Conservation (phyloP, 2,113 vertebrate genomes). For the Nothoprocta perdicaria region DNA sequence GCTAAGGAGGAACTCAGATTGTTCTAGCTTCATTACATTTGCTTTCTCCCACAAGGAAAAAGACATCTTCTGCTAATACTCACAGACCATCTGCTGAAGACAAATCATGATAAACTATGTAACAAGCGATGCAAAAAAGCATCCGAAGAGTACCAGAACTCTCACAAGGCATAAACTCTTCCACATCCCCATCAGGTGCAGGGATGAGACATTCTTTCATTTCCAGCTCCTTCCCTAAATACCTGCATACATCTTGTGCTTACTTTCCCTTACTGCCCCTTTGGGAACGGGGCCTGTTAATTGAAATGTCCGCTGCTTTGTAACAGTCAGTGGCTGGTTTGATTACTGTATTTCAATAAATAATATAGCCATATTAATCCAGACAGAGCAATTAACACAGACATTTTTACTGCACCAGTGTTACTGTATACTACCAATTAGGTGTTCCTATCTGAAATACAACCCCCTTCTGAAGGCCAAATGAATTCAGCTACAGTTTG, state of each 20-base stretch:
- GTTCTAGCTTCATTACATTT: background rate
- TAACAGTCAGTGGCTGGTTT: constrained; percentile 60
- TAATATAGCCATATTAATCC: constrained; percentile 70
- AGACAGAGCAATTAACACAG: constrained; percentile 77
- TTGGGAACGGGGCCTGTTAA: constrained; percentile 67
- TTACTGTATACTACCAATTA: constrained; percentile 65
- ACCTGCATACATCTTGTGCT: constrained; percentile 36
- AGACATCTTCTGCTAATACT: background rate
- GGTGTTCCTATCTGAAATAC: constrained; percentile 66
- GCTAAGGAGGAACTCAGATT: background rate
- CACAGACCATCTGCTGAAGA: background rate
- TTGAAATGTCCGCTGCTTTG: constrained; percentile 57
- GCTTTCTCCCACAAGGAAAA: constrained; percentile 3
- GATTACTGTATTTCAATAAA: constrained; percentile 74
- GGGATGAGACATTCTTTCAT: background rate
- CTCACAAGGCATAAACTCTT: background rate
- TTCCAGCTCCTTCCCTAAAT: background rate
- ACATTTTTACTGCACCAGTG: constrained; percentile 65
- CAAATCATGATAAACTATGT: background rate
- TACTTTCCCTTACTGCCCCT: constrained; percentile 59
- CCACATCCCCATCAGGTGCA: background rate
- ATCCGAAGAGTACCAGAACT: background rate
- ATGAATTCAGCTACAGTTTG: constrained; percentile 58
- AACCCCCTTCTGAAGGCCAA: constrained; percentile 40
- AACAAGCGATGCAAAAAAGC: background rate